Evolutionary conservation across 1,140 invertebrate genomes (phyloP).

Genomic region (Pseudomyrmex dendroicus): DNA sequence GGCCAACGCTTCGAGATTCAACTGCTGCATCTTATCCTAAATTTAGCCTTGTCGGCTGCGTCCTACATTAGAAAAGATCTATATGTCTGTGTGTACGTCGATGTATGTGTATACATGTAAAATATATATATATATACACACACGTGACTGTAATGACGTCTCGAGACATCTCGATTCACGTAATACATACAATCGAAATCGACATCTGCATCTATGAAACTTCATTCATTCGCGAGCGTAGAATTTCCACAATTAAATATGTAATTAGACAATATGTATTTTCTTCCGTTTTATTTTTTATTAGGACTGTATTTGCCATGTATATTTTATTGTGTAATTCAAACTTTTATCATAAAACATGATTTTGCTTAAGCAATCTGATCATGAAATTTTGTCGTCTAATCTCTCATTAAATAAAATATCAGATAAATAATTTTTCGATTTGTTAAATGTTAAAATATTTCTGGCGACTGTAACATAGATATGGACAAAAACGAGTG

Average conservation of each 20-base stretch:
- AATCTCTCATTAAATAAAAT: no score
- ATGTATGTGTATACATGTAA: not conserved
- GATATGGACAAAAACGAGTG: slow-evolving; percentile 30
- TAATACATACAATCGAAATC: slow-evolving; percentile 34
- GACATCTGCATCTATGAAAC: slow-evolving; percentile 28
- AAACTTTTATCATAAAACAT: no score
- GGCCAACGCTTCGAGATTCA: slow-evolving; percentile 68
- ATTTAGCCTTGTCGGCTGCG: slow-evolving; percentile 71
- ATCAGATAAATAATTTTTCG: no score
- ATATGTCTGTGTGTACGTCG: slow-evolving; percentile 22
- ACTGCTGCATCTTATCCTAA: slow-evolving; percentile 72
- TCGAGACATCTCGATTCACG: not conserved
- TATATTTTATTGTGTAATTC: no score
- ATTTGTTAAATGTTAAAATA: not conserved
- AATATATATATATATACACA: not conserved
- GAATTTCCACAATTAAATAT: not conserved
- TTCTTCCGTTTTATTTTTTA: no score
- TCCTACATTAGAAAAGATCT: slow-evolving; percentile 69
- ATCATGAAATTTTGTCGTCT: no score
- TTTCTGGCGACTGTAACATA: not conserved
- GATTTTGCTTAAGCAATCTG: no score
- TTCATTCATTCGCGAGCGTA: not conserved
- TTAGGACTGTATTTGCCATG: no score
- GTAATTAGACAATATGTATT: no score
- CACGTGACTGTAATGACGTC: slow-evolving; percentile 60